phyloP scores from a whole-genome alignment of 2,888 invertebrate genomes.

The Diogma glabrata region DNA sequence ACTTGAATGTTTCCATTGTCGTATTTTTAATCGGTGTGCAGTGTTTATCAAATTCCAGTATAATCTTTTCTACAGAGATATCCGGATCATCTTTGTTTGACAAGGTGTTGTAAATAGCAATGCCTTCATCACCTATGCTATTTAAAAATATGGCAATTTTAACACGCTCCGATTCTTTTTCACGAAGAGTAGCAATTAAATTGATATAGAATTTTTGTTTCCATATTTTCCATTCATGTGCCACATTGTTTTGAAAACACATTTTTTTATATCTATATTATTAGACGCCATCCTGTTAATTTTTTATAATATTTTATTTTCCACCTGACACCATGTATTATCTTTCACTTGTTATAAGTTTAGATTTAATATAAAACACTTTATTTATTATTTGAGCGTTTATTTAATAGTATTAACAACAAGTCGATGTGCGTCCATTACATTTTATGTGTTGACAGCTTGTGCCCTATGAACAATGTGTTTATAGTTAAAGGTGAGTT shows the following conservation, averaged over 20 bases:
- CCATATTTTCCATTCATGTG: background rate
- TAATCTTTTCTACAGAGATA: background rate
- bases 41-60: background rate
- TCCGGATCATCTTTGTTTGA: background rate
- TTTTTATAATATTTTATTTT: background rate
- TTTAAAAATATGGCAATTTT: background rate
- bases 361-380: background rate
- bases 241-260: background rate
- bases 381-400: no score
- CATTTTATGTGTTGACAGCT: no score
- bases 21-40: background rate
- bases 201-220: background rate
- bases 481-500: no score
- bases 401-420: no score
- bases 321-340: constrained; percentile 3
- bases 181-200: background rate
- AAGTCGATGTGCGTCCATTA: no score
- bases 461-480: no score
- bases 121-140: background rate
- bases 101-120: background rate
- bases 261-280: background rate
- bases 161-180: background rate
- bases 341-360: background rate
- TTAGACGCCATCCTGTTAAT: background rate
- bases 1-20: background rate